Conservation (phyloP, 1,140 invertebrate species). For the Conus ventricosus region DNA sequence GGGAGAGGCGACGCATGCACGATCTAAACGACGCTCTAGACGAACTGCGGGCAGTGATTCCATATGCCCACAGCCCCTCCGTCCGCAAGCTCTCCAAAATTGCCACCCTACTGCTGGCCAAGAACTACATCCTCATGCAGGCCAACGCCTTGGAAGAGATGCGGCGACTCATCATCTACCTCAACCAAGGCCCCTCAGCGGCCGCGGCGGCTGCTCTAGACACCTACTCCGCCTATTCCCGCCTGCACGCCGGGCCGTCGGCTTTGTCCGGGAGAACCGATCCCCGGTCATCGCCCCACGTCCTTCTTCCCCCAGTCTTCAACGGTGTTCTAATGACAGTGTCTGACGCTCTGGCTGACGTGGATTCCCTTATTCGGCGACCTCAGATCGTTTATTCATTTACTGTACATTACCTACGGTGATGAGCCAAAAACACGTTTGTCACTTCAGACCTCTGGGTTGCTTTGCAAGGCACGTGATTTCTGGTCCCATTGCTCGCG, state of each 20-base stretch:
- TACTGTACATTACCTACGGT: no score
- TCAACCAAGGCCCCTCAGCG: constrained; percentile 57
- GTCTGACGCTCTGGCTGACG: background rate
- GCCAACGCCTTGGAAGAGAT: constrained; percentile 76
- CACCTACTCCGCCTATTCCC: constrained; percentile 51
- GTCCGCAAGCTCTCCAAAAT: constrained; percentile 99
- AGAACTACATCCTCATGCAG: constrained; percentile 99
- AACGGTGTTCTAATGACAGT: constrained; percentile 36
- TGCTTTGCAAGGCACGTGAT: no score
- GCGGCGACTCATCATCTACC: constrained; percentile 65
- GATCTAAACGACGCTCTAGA: constrained; percentile 75
- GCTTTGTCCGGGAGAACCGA: constrained; percentile 37
- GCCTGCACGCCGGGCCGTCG: constrained; percentile 38
- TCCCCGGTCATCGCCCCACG: constrained; percentile 37
- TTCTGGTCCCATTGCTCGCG: no score
- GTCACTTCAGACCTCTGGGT: no score
- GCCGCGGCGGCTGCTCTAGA: constrained; percentile 53
- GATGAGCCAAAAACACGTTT: no score
- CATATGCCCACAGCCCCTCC: constrained; percentile 92
- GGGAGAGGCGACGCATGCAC: constrained; percentile 75
- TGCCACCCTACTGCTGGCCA: constrained; percentile 95
- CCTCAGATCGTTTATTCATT: no score
- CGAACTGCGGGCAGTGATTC: constrained; percentile 73
- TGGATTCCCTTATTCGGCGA: no score
- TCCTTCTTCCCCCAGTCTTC: constrained; percentile 37